These are phyloP conservation scores for Puffinus mauretanicus DNA, from an alignment of 2,113 vertebrate species.

Conservation along the genomic window DNA sequence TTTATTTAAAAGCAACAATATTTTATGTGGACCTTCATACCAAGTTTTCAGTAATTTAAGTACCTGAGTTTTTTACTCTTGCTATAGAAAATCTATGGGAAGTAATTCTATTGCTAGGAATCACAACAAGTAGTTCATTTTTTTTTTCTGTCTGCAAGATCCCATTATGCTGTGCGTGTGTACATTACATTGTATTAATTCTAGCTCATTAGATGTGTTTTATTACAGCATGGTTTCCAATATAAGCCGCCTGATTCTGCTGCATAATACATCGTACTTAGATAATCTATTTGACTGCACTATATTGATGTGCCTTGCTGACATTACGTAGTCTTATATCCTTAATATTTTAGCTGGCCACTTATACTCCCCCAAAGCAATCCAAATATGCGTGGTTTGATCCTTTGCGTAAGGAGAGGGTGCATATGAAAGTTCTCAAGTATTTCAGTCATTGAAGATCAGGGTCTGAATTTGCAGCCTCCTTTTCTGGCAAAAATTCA, in stretches of 20 bases:
- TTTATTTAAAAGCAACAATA: slow-evolving; percentile 28
- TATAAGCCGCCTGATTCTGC: neutral
- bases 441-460: neutral
- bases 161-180: neutral
- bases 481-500: neutral
- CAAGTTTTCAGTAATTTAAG: neutral
- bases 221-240: neutral
- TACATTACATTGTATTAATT: slow-evolving; percentile 17
- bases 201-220: slow-evolving; percentile 13
- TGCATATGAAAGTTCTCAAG: neutral
- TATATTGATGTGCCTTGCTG: neutral
- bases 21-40: neutral
- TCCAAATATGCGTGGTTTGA: neutral
- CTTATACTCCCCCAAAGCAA: neutral
- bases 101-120: slow-evolving; percentile 8
- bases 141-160: slow-evolving; percentile 24
- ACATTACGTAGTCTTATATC: neutral
- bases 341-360: neutral
- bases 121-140: slow-evolving; percentile 7
- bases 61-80: neutral
- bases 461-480: neutral
- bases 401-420: neutral
- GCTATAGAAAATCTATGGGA: neutral
- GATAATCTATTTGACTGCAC: neutral
- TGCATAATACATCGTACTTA: neutral